A percentile compares a stretch with the other conserved stretches of the same genome.
Conservation (phyloP, 2,113 vertebrate species). For the Halichoeres trimaculatus region DNA sequence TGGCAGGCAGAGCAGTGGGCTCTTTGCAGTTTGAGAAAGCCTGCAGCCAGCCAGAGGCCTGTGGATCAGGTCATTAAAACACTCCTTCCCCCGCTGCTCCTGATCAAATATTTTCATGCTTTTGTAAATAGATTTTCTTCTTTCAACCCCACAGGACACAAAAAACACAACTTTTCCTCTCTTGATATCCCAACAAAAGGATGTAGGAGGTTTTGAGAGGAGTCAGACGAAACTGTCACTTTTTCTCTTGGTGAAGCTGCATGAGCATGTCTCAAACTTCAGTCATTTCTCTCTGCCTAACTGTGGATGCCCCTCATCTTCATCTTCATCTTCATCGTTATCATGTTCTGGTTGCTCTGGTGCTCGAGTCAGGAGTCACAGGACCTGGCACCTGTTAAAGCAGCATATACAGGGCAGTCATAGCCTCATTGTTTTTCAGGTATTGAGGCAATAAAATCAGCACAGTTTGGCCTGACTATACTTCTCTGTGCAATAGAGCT, state of each 20-base stretch:
- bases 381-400: conserved; percentile 86
- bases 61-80: conserved; percentile 97
- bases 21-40: conserved; percentile 94
- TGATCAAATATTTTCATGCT: conserved; percentile 99
- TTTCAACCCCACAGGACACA: conserved; percentile 91
- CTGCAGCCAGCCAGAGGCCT: conserved; percentile 92
- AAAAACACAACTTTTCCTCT: conserved; percentile 71
- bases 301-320: conserved; percentile 50
- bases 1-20: conserved; percentile 92
- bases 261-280: conserved; percentile 21
- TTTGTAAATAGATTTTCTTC: conserved; percentile 97
- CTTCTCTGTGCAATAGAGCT: too few relatives aligned
- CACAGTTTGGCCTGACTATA: too few relatives aligned
- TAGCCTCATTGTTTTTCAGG: conserved; percentile 76
- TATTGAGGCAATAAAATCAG: too few relatives aligned
- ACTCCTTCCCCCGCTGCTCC: conserved; percentile 93
- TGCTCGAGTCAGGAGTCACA: conserved; percentile 3
- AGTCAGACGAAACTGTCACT: conserved; percentile 57
- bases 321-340: too few relatives aligned
- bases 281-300: conserved; percentile 12
- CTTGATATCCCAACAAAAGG: conserved; percentile 30
- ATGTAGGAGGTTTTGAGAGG: conserved; percentile 11
- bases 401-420: conserved; percentile 77
- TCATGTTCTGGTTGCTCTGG: neutral
- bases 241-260: conserved; percentile 60